phyloP scores from a whole-genome alignment of 2,888 invertebrate species.

The Drosophila tripunctata region DNA sequence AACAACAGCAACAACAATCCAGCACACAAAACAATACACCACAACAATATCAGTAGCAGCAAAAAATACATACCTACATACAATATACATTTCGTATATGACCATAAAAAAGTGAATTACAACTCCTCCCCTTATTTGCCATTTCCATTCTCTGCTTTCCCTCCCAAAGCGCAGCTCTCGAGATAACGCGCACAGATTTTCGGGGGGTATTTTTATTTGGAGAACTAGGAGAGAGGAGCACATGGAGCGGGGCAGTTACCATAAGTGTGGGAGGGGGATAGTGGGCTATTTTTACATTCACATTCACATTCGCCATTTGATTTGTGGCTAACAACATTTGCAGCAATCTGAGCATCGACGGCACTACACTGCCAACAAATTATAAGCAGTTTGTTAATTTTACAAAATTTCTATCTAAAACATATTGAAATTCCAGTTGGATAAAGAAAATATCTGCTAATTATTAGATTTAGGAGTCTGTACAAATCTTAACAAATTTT shows the following conservation, averaged over 20 bases:
- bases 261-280: background rate
- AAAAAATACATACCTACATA: background rate
- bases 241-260: background rate
- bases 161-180: constrained; percentile 10
- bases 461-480: too few relatives aligned
- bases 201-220: constrained; percentile 4
- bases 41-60: constrained; percentile 16
- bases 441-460: too few relatives aligned
- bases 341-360: constrained; percentile 64
- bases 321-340: constrained; percentile 68
- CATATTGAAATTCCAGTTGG: too few relatives aligned
- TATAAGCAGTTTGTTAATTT: background rate
- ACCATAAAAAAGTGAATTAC: constrained; percentile 58
- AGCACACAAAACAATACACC: constrained; percentile 19
- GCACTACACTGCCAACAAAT: background rate
- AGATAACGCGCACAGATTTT: constrained; percentile 62
- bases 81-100: constrained; percentile 36
- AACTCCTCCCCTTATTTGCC: constrained; percentile 11
- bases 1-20: constrained; percentile 19
- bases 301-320: constrained; percentile 54
- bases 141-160: too few relatives aligned
- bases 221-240: background rate
- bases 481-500: too few relatives aligned
- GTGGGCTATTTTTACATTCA: constrained; percentile 7
- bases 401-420: too few relatives aligned